phyloP scores from a whole-genome alignment of 2,888 invertebrate species.

The Chrysomela aeneicollis region DNA sequence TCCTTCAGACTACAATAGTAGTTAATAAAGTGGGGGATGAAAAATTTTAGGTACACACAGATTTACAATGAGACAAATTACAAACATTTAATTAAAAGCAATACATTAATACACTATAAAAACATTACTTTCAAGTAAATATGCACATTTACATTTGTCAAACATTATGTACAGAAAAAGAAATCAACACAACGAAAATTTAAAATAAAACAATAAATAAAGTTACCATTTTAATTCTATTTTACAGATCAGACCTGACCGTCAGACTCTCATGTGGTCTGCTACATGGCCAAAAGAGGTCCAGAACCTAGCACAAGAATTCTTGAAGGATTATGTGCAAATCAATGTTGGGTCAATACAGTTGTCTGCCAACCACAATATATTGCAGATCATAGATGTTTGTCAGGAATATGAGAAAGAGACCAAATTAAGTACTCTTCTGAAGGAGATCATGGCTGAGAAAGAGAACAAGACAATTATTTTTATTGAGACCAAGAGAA shows the following conservation, averaged over 20 bases:
- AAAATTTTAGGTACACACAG: too few species aligned
- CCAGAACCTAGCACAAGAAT: conserved; percentile 92
- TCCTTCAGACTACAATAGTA: too few species aligned
- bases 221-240: background rate
- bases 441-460: conserved; percentile 91
- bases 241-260: conserved; percentile 72
- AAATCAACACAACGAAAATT: too few species aligned
- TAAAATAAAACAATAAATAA: too few species aligned
- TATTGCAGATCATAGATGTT: conserved; percentile 94
- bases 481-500: conserved; percentile 97
- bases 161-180: too few species aligned
- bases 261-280: conserved; percentile 98
- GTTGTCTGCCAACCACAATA: conserved; percentile 95
- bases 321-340: conserved; percentile 93
- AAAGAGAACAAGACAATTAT: conserved; percentile 96
- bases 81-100: too few species aligned
- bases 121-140: too few species aligned
- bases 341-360: conserved; percentile 96
- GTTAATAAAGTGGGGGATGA: too few species aligned
- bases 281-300: conserved; percentile 99
- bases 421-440: conserved; percentile 82
- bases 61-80: too few species aligned
- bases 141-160: too few species aligned
- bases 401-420: conserved; percentile 96
- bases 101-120: too few species aligned